Conservation (phyloP, 64 coral and sea anemone genomes). For the Dendronephthya gigantea region DNA sequence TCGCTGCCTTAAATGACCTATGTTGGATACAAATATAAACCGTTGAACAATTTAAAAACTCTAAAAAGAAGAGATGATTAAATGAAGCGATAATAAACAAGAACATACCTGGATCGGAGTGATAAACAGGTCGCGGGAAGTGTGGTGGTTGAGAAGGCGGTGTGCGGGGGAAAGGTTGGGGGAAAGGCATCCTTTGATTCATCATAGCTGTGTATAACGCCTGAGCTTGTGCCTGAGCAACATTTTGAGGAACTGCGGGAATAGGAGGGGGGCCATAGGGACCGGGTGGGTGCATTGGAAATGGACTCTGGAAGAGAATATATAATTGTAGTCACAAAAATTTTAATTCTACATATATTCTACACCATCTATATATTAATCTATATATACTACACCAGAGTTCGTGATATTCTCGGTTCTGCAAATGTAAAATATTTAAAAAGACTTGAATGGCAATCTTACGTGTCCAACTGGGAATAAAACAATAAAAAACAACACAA, state of each 20-base stretch:
- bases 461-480: no score
- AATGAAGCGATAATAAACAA: not conserved
- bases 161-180: not conserved
- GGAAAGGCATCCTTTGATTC: not conserved
- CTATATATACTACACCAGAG: no score
- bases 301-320: not conserved
- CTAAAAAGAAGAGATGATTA: no score
- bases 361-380: no score
- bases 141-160: not conserved
- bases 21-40: no score
- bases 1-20: conserved; percentile 57
- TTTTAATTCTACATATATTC: no score
- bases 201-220: not conserved
- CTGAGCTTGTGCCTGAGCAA: not conserved
- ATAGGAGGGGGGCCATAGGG: not conserved
- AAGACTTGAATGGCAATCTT: no score
- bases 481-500: no score
- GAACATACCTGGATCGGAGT: not conserved
- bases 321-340: no score
- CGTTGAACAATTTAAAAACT: no score
- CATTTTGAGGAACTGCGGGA: not conserved
- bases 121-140: not conserved
- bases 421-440: no score
- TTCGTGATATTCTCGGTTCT: no score
- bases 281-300: not conserved